Conservation (phyloP, 2,888 invertebrate species). For the Drosophila acutilabella region DNA sequence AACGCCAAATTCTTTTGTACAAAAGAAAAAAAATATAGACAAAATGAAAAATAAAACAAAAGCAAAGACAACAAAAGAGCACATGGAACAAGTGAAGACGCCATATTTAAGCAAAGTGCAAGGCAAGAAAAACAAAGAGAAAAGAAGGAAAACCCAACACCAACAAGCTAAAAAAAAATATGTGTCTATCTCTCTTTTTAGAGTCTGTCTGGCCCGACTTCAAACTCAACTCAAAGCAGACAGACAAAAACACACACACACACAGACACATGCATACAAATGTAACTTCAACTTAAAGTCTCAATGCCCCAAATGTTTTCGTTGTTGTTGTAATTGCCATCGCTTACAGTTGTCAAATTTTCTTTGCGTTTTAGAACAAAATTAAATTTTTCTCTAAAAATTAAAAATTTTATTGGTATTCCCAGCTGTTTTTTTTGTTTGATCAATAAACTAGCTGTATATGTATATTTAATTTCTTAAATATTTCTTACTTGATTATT, state of each 20-base stretch:
- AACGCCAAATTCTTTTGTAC: constrained; percentile 9
- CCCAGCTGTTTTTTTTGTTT: constrained; percentile 9
- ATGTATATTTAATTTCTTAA: no score
- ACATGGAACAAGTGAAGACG: constrained; percentile 54
- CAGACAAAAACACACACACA: not conserved
- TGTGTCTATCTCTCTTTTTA: constrained; percentile 39
- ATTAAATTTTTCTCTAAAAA: not conserved
- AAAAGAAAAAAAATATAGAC: not conserved
- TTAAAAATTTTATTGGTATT: constrained; percentile 16
- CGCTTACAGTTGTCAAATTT: no score
- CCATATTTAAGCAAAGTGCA: constrained; percentile 53
- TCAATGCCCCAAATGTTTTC: no score
- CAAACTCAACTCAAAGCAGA: constrained; percentile 1
- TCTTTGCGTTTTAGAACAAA: no score
- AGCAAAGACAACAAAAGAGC: constrained; percentile 15
- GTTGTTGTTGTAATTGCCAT: no score
- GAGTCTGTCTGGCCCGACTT: no score
- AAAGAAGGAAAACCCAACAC: constrained; percentile 17
- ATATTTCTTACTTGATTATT: not conserved
- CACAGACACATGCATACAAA: no score
- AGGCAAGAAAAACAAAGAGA: not conserved
- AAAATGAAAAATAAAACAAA: not conserved
- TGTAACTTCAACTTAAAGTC: no score
- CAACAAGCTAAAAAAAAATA: constrained; percentile 16
- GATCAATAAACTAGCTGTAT: constrained; percentile 2